Base-by-base conservation (phyloP, 2,797 vertebrate species). In the Lagodon rhomboides region DNA sequence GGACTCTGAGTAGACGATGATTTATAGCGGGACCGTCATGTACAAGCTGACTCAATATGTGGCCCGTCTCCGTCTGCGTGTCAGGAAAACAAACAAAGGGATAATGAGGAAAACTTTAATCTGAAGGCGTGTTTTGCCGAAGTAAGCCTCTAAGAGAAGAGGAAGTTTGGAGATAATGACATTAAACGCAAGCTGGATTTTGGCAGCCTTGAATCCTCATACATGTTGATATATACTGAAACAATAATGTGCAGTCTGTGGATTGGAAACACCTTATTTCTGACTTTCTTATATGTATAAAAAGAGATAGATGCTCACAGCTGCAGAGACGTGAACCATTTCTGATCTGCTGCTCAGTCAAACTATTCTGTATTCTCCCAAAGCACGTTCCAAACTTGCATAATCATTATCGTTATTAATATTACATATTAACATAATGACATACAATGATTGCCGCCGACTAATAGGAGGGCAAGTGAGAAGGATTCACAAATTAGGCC, bases 1-100 rank as follows among this genome's bases (percentile, higher is more conserved):
- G 63, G 69, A 74, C 44, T 41, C 53, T 61, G 49, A 58, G 46
- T 51, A 56, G n/a, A 15, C 64, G 23, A 38, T 56, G 59, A 69
- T 76, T 73, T 71, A 58, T 66, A 18, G 69, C 53, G 22, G 22
- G 46, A 53, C 34, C 51, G 49, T 54, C 20, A 58, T 13, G 7
- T 56, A 65, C 4, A 30, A 15, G 51, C 41, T 56, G 17, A 60
- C 65, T 65, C 55, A 53, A 17, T 13, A 69, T 73, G 49, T 65
- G 23, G 25, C 25, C 22, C 18, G 43, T 41, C 18, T 66, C 22
- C 10, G 10, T 49, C 23, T 47, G 23, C 12, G 38, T 47, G 5
- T 25, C 51, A 50, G 16, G 44, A 20, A 72, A 73, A 74, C 68
- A 75, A 72, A 58, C 30, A 38, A 25, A 41, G 38, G 22, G 9